Percentiles rank a stretch among this genome's conserved stretches.
Conservation (phyloP, 2,113 vertebrate genomes). For the Athene noctua region DNA sequence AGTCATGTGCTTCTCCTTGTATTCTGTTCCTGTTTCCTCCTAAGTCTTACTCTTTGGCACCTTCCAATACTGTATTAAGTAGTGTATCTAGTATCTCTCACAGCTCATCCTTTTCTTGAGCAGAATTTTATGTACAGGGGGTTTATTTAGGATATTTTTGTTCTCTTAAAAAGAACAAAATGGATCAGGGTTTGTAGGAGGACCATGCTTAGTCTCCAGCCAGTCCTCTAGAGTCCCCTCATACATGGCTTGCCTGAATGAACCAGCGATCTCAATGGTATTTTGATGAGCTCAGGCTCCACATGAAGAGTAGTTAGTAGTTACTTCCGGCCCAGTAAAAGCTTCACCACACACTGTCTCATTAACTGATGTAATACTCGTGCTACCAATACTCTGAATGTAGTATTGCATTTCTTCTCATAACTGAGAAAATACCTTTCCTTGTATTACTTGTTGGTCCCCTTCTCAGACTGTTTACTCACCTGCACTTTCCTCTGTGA, state of each 20-base stretch:
- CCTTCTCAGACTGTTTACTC: background rate
- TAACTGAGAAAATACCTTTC: background rate
- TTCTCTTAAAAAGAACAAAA: background rate
- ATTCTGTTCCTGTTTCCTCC: background rate
- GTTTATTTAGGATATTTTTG: background rate
- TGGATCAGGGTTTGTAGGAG: background rate
- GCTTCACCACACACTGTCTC: background rate
- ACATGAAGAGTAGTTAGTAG: fast-evolving
- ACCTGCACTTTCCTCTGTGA: background rate
- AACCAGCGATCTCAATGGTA: background rate
- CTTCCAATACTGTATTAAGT: background rate
- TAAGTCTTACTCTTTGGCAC: background rate
- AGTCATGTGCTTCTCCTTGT: background rate
- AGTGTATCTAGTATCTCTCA: background rate
- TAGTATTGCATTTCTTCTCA: background rate
- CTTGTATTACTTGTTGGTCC: background rate
- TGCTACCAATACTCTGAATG: background rate
- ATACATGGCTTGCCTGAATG: fast-evolving
- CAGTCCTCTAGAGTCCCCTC: background rate
- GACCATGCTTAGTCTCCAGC: background rate
- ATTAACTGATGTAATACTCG: background rate
- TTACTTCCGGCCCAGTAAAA: background rate
- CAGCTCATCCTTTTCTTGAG: background rate
- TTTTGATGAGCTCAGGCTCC: background rate
- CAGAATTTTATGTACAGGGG: background rate